Evolutionary conservation across 2,888 invertebrate species (phyloP).

Genomic region (Megaustenia siamemsis): DNA sequence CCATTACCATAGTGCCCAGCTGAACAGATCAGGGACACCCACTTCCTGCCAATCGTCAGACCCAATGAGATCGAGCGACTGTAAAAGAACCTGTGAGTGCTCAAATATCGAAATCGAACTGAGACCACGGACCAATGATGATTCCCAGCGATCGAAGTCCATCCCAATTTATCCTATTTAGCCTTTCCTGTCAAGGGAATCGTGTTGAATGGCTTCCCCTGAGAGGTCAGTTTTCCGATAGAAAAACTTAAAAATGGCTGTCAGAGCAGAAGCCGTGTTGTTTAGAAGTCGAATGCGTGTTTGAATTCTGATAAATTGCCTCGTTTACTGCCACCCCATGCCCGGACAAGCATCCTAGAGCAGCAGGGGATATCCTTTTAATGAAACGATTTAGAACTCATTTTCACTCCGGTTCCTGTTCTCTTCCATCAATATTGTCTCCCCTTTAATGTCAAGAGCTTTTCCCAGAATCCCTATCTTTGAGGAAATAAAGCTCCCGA

Average conservation of each 20-base stretch:
- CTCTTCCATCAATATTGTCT: not conserved
- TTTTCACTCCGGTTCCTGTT: not conserved
- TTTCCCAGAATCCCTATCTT: not conserved
- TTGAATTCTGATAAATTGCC: constrained; percentile 37
- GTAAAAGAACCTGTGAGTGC: not conserved
- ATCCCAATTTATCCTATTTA: constrained; percentile 40
- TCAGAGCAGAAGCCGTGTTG: constrained; percentile 15
- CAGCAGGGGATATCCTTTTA: constrained; percentile 4
- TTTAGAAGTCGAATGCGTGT: constrained; percentile 8
- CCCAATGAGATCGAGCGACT: too few relatives aligned
- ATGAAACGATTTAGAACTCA: not conserved
- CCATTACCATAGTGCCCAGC: too few relatives aligned
- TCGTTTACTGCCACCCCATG: constrained; percentile 30
- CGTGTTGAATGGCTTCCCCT: constrained; percentile 36
- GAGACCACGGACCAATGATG: not conserved
- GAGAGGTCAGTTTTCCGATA: not conserved
- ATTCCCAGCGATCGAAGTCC: constrained; percentile 16
- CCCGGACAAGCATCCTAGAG: constrained; percentile 1
- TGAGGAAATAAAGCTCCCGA: not conserved
- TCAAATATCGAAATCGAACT: not conserved
- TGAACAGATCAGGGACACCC: too few relatives aligned
- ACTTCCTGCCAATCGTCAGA: too few relatives aligned
- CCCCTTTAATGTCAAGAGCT: not conserved
- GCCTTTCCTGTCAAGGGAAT: not conserved
- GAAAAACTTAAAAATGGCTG: not conserved